Evolutionary conservation across 2,797 vertebrate species (phyloP).

Genomic region (Protosalanx chinensis): DNA sequence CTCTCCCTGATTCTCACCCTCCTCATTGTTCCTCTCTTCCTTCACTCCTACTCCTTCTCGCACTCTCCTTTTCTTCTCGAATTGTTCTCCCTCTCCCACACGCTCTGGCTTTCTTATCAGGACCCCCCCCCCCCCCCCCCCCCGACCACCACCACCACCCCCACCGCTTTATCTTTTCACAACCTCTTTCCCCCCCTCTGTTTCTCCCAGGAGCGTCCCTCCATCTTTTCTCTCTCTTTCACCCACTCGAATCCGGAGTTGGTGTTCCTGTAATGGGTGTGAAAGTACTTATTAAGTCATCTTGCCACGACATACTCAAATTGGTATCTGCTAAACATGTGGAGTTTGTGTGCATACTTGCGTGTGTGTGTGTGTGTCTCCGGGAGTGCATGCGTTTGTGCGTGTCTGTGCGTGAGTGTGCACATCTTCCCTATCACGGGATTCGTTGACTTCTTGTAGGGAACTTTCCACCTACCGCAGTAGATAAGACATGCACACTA

Average conservation of each 20-base stretch:
- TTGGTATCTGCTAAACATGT: slow-evolving; percentile 8
- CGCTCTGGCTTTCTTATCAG: no score
- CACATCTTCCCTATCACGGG: background rate
- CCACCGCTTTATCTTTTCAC: slow-evolving; percentile 12
- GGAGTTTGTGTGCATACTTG: slow-evolving; percentile 20
- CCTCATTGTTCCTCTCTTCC: slow-evolving; percentile 30
- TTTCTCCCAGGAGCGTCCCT: slow-evolving; percentile 37
- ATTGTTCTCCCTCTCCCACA: background rate
- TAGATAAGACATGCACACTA: slow-evolving; percentile 48
- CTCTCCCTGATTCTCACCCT: background rate
- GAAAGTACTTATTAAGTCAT: slow-evolving; percentile 69
- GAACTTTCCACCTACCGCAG: slow-evolving; percentile 18
- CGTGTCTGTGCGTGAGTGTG: background rate
- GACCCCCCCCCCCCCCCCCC: no score
- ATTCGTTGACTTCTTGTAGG: slow-evolving; percentile 28
- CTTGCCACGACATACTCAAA: slow-evolving; percentile 37
- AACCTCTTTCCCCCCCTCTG: slow-evolving; percentile 19
- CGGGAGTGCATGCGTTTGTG: slow-evolving; percentile 29
- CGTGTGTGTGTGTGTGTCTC: slow-evolving; percentile 33
- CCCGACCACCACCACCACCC: no score
- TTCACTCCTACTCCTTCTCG: slow-evolving; percentile 6
- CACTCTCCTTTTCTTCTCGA: slow-evolving; percentile 13
- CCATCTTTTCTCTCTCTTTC: slow-evolving; percentile 47
- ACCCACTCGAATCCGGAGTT: slow-evolving; percentile 35
- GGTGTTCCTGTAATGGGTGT: slow-evolving; percentile 51